Percentiles rank a stretch among this genome's conserved stretches.
Evolutionary conservation across 1,140 invertebrate species (phyloP).

Genomic region (Drosophila littoralis): DNA sequence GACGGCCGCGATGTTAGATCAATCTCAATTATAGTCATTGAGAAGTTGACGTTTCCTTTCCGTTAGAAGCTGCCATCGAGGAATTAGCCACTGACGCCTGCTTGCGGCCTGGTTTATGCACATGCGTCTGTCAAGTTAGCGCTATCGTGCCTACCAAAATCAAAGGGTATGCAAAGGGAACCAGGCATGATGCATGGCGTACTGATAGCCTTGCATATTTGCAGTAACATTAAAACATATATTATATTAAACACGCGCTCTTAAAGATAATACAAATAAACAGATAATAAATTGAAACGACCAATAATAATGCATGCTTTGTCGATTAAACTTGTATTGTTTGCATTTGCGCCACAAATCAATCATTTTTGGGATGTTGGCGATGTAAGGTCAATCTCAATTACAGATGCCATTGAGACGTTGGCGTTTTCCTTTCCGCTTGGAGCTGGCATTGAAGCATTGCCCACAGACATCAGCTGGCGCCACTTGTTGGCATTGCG

Average conservation of each 20-base stretch:
- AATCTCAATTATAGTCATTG: conserved; percentile 50
- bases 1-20: conserved; percentile 60
- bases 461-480: conserved; percentile 32
- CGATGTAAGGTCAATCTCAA: conserved; percentile 67
- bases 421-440: conserved; percentile 24
- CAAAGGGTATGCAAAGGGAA: conserved; percentile 43
- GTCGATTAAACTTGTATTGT: not conserved
- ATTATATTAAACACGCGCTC: not conserved
- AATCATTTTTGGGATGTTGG: conserved; percentile 22
- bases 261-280: not conserved
- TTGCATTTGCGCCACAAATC: not conserved
- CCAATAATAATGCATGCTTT: no score
- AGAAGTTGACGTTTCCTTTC: conserved; percentile 16
- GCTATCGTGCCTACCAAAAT: conserved; percentile 9
- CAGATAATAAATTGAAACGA: not conserved
- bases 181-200: not conserved
- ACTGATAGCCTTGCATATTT: not conserved
- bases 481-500: conserved; percentile 43
- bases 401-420: conserved; percentile 35
- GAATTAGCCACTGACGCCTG: conserved; percentile 27
- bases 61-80: conserved; percentile 1
- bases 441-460: not conserved
- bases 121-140: conserved; percentile 13
- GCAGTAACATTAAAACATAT: not conserved
- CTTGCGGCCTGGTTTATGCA: conserved; percentile 7